Conservation (phyloP, 2,888 invertebrate species). For the Temnothorax rugatulus region DNA sequence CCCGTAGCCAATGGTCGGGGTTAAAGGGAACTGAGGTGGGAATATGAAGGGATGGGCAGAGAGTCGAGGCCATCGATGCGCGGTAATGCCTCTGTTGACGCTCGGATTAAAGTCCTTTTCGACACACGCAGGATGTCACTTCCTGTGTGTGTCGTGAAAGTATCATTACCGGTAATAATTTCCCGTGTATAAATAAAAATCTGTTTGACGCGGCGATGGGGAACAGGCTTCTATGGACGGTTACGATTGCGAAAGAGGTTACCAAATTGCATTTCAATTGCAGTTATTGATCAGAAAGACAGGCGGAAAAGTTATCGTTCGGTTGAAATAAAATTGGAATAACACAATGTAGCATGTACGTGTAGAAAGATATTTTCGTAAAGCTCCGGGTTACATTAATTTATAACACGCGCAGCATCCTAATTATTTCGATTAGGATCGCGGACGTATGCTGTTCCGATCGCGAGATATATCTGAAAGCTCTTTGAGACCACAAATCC, state of each 20-base stretch:
- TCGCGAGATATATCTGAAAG: constrained; percentile 30
- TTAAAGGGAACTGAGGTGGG: constrained; percentile 73
- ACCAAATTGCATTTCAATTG: constrained; percentile 2
- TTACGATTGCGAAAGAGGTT: constrained; percentile 21
- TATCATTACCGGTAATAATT: constrained; percentile 45
- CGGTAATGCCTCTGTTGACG: constrained; percentile 80
- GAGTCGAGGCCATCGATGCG: constrained; percentile 70
- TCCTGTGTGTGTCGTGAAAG: constrained; percentile 36
- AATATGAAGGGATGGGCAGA: constrained; percentile 73
- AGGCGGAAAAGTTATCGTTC: not conserved
- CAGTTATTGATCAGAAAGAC: not conserved
- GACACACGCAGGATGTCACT: constrained; percentile 55
- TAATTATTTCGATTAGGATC: constrained; percentile 9
- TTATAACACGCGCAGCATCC: not conserved
- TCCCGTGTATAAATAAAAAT: constrained; percentile 35
- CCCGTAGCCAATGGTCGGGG: constrained; percentile 74
- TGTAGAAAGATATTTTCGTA: not conserved
- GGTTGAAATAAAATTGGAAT: not conserved
- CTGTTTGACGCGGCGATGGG: constrained; percentile 18
- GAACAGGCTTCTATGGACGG: not conserved
- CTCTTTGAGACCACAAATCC: constrained; percentile 52
- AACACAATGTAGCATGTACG: not conserved
- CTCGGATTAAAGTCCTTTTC: constrained; percentile 78
- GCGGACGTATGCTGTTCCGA: not conserved
- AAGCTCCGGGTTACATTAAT: not conserved